Evolutionary conservation across 37 sponge, comb jelly and placozoan species (phyloP).

Genomic region (Hexactinellida sp.): DNA sequence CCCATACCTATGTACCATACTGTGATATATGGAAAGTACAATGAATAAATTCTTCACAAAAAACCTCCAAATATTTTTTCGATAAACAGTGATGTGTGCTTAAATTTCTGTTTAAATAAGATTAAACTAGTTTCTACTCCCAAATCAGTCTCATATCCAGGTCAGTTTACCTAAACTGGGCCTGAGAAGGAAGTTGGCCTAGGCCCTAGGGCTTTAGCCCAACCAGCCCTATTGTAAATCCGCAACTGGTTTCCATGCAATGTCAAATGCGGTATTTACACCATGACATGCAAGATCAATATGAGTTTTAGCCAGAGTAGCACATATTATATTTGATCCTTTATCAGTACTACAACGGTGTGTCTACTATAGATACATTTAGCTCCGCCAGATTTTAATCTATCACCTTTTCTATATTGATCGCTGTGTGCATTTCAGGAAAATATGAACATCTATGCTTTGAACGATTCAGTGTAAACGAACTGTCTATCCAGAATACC

Average conservation of each 20-base stretch:
- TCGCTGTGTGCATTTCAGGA: background rate
- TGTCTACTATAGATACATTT: background rate
- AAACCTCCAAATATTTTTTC: too few relatives aligned
- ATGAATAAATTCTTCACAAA: too few relatives aligned
- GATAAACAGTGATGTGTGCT: too few relatives aligned
- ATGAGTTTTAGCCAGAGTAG: constrained; percentile 6
- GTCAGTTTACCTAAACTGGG: too few relatives aligned
- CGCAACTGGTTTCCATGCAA: background rate
- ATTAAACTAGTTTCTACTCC: too few relatives aligned
- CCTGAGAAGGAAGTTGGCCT: too few relatives aligned
- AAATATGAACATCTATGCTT: background rate
- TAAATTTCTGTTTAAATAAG: too few relatives aligned
- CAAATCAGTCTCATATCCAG: too few relatives aligned
- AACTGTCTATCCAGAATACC: background rate
- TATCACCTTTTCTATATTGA: background rate
- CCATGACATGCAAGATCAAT: background rate
- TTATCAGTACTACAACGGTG: background rate
- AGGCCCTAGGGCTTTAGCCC: too few relatives aligned
- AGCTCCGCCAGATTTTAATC: background rate
- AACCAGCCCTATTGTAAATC: too few relatives aligned
- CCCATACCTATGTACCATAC: too few relatives aligned
- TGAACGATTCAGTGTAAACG: background rate
- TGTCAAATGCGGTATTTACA: background rate
- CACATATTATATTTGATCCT: background rate
- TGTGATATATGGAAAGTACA: too few relatives aligned